Base-by-base conservation (phyloP, 1,140 invertebrate genomes). In the Asbolus verrucosus region DNA sequence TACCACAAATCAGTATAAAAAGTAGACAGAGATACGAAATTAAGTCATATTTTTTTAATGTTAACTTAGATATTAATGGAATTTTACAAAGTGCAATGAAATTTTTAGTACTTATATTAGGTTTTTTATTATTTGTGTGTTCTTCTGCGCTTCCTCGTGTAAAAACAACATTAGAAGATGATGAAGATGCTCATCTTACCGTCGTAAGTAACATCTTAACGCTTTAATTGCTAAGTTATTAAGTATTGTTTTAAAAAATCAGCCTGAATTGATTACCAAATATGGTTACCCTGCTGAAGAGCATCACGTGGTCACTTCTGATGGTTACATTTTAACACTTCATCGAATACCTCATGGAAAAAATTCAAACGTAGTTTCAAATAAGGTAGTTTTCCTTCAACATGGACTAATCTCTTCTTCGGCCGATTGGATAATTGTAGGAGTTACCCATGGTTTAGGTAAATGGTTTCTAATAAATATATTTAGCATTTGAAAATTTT, bases 371-470 rank as follows among this genome's bases (percentile, higher is more conserved):
- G 27, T n/a, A 8, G 21, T 13, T 3, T 27, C 54, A 5, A 14
- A n/a, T 13, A 54, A 54, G 11, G 33, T 61, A 6, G 86, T 89
- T 2, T 86, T 91, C 8, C 76, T 94, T 0, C 87, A 92, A 82
- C 93, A 94, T 77, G 93, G 92, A 1, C 74, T 94, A 9, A 70
- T 92, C 0, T 87, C 84, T 0, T 89, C 88, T 11, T 91, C 90
- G 0, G 85, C 87, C 1, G 88, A 90, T 75, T 94, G 86, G 85
- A 72, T 92, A 8, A 80, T 90, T 1, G 81, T 85, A 24, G 86
- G 87, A 21, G 1, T 16, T 3, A 27, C n/a, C 0, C 46, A 59
- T 8, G 81, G 81, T 75, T 14, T 76, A 89, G 90, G n/a, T n/a
- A n/a, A n/a, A n/a, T n/a, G n/a, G n/a, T n/a, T n/a, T n/a, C n/a